Evolutionary conservation across 92 coral and sea anemone genomes (phyloP), one percentile per base, ranked within the genome.

Genomic region (Meandrina meandrites): DNA sequence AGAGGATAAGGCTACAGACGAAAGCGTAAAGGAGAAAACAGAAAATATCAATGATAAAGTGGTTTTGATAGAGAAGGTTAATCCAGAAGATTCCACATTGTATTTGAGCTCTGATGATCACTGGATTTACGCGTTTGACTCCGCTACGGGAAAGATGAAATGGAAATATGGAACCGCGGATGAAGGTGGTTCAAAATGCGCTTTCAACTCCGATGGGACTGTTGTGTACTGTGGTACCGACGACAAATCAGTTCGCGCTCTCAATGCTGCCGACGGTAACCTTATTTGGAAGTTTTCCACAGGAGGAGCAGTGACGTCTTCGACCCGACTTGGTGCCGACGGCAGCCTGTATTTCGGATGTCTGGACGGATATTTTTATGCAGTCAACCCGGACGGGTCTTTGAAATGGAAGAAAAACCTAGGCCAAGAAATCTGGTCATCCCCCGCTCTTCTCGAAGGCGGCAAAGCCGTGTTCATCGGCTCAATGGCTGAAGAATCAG

Each of bases 101-200:
- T 96, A 93, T 80, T 77, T 96, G 79, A 96, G 98, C 56, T 93
- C 96, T 30, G 99, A 96, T 36, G 99, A 96, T 81, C 99, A 96
- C 78, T 91, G 94, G 94, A 90, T 96, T 30, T 96, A 96, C 86
- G 98, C 98, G 11, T 60, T 96, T 80, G 99, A 96, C 79, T 93
- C 97, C n/a, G 89, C 74, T 57, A 89, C 91, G 10, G 99, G 99
- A 27, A 82, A 90, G 56, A 60, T 95, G 78, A 90, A 92, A 84
- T 96, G 99, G 99, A 96, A 95, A 70, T 91, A 95, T 84, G 95
- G 95, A 21, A 96, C 99, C 8, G 98, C 98, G 1, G 99, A 95
- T 67, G 99, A 96, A 72, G 96, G 98, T 3, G 99, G 99, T 35
- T 96, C 99, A 16, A 91, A 87, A 67, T 96, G 99, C 86, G 94